A percentile compares a stretch with the other conserved stretches of the same genome.
phyloP scores from a whole-genome alignment of 37 sponge, comb jelly and placozoan genomes.

The Hexactinellida sp. region DNA sequence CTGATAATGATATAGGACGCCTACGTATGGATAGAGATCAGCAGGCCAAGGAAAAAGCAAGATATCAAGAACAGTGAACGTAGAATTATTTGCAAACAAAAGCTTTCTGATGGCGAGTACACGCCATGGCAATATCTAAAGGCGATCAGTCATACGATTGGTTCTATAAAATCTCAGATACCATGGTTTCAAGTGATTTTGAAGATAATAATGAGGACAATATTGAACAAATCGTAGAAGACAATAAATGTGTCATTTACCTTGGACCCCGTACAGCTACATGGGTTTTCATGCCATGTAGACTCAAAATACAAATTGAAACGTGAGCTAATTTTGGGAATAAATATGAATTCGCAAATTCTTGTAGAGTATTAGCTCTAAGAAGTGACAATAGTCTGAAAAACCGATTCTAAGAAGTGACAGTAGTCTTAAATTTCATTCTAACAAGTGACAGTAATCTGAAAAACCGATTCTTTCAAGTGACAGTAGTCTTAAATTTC shows the following conservation, averaged over 20 bases:
- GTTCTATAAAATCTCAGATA: too few relatives aligned
- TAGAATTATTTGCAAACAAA: background rate
- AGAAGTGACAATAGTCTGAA: too few relatives aligned
- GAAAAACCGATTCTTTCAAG: too few relatives aligned
- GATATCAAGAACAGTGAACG: background rate
- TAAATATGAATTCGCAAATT: too few relatives aligned
- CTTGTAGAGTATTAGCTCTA: too few relatives aligned
- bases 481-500: too few relatives aligned
- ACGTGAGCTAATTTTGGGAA: too few relatives aligned
- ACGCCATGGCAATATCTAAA: background rate
- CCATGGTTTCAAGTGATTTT: background rate
- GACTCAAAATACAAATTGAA: too few relatives aligned
- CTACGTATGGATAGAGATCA: background rate
- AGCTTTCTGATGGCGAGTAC: background rate
- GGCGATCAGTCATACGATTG: background rate
- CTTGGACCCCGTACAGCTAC: background rate
- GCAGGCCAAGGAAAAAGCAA: background rate
- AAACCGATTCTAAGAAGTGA: too few relatives aligned
- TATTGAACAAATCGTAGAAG: background rate
- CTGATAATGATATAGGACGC: background rate
- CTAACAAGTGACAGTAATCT: too few relatives aligned
- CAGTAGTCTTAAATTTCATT: too few relatives aligned
- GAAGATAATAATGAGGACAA: background rate
- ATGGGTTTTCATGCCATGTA: background rate
- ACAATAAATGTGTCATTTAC: background rate